These are phyloP conservation scores for Matsumyia berberina DNA, from an alignment of 2,888 invertebrate genomes.

Conservation along the genomic window DNA sequence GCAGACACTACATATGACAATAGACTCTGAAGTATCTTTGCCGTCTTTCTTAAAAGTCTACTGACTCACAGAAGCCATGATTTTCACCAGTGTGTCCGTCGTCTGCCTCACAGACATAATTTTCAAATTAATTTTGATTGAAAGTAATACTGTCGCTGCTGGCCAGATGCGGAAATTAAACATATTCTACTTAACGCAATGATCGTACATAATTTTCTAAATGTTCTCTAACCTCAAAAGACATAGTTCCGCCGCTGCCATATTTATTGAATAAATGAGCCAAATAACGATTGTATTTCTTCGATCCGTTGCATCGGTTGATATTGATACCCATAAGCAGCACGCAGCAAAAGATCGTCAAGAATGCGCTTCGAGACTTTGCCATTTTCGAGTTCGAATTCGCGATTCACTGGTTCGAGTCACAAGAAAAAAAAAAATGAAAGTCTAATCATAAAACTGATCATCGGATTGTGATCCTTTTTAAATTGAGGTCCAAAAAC, in stretches of 20 bases:
- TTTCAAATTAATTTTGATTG: slow-evolving; percentile 72
- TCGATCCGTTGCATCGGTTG: slow-evolving; percentile 77
- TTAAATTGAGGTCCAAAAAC: background rate
- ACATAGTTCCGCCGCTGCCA: slow-evolving; percentile 82
- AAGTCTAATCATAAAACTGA: slow-evolving; percentile 34
- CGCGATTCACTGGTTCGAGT: slow-evolving; percentile 17
- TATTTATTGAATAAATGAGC: slow-evolving; percentile 83
- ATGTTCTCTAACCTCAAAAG: slow-evolving; percentile 82
- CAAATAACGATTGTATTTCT: slow-evolving; percentile 83
- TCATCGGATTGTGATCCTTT: slow-evolving; percentile 54
- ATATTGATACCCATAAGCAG: slow-evolving; percentile 24
- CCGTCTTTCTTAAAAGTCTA: slow-evolving; percentile 40
- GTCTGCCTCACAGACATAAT: slow-evolving; percentile 49
- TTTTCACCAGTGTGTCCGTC: slow-evolving; percentile 28
- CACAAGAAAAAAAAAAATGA: background rate
- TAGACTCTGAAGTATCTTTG: slow-evolving; percentile 26
- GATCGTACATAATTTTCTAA: slow-evolving; percentile 9
- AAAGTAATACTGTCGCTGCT: slow-evolving; percentile 42
- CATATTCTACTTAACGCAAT: slow-evolving; percentile 13
- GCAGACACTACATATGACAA: slow-evolving; percentile 27
- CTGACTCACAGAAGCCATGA: slow-evolving; percentile 39
- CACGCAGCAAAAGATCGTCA: slow-evolving; percentile 48
- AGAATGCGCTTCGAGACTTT: slow-evolving; percentile 23
- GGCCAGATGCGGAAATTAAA: slow-evolving; percentile 53
- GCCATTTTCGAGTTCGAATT: slow-evolving; percentile 47